Conservation (phyloP, 1,140 invertebrate species). For the Drosophila virilis region DNA sequence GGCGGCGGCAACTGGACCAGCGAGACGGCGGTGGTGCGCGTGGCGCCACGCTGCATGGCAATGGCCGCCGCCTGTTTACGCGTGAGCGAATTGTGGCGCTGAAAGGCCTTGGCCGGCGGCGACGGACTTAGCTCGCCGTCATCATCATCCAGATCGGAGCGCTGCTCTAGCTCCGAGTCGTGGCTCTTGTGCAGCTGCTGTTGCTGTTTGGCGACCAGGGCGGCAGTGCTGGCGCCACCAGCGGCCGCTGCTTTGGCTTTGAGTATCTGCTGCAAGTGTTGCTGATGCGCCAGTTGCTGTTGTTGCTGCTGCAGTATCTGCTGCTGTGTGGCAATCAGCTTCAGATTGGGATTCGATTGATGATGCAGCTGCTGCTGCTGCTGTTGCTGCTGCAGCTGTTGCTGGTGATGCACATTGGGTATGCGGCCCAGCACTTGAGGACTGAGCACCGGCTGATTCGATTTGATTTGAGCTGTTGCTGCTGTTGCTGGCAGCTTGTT, state of each 20-base stretch:
- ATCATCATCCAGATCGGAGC: constrained; percentile 80
- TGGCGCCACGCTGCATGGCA: constrained; percentile 84
- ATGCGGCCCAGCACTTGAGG: constrained; percentile 71
- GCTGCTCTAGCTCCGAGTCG: constrained; percentile 74
- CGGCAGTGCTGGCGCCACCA: constrained; percentile 72
- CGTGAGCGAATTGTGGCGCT: constrained; percentile 86
- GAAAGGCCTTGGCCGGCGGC: constrained; percentile 85
- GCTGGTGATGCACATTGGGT: constrained; percentile 70
- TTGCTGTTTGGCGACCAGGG: constrained; percentile 75
- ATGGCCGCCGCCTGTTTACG: constrained; percentile 86
- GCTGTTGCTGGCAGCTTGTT: constrained; percentile 38
- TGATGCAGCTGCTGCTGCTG: constrained; percentile 54
- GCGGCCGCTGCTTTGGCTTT: constrained; percentile 78
- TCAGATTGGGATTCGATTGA: constrained; percentile 75
- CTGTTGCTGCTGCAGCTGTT: constrained; percentile 43
- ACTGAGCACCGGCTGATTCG: constrained; percentile 52
- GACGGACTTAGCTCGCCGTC: constrained; percentile 83
- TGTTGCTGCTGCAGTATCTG: constrained; percentile 80
- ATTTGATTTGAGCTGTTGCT: constrained; percentile 18
- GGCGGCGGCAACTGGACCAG: constrained; percentile 92
- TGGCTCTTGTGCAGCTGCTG: constrained; percentile 70
- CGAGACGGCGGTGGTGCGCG: constrained; percentile 87
- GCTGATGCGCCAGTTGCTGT: constrained; percentile 78
- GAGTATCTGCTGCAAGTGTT: constrained; percentile 79
- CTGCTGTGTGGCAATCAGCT: constrained; percentile 76